Evolutionary conservation across 2,113 vertebrate species (phyloP), one percentile per base, ranked within the genome.

Genomic region (Bujurquina vittata): DNA sequence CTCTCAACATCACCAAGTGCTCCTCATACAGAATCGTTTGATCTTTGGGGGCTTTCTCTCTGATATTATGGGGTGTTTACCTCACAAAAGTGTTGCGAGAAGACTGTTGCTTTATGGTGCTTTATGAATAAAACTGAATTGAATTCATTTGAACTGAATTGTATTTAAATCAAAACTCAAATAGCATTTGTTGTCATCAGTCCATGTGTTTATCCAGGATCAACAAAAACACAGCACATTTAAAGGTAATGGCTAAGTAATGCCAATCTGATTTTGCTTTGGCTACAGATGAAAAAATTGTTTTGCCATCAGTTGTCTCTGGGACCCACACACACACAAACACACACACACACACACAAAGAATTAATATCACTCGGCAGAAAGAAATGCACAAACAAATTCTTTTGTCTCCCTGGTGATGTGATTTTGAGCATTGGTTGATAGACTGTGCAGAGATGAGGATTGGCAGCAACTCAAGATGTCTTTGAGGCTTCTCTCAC

Each of bases 401-500:
- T 90, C 80, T 69, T 86, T 92, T 91, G 93, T 93, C 84, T 94
- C 84, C 87, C 75, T 29, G 78, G 89, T 57, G 86, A 90, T 89
- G 87, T 80, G 89, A 85, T 88, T 91, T 58, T 84, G 83, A 88
- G 85, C 65, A 37, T 15, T 40, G 88, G 80, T 88, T 90, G 92
- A 87, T 89, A 83, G 87, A 87, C 87, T 84, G 78, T 81, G 67
- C 62, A 8, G 77, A 83, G 79, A 87, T 37, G 59, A 55, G 90
- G 90, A 92, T 93, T 94, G 93, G 93, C 94, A 91, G 86, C 72
- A 62, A 91, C 85, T 94, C 89, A 91, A 88, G 78, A 93, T 89
- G 84, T 89, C 94, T 93, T 55, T 74, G 77, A 94, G 93, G 91
- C 92, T 90, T 89, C 85, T 88, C 85, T 92, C 79, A 17, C 91